Evolutionary conservation across 2,888 invertebrate species (phyloP).

Genomic region (Archaeoteleia sp.): DNA sequence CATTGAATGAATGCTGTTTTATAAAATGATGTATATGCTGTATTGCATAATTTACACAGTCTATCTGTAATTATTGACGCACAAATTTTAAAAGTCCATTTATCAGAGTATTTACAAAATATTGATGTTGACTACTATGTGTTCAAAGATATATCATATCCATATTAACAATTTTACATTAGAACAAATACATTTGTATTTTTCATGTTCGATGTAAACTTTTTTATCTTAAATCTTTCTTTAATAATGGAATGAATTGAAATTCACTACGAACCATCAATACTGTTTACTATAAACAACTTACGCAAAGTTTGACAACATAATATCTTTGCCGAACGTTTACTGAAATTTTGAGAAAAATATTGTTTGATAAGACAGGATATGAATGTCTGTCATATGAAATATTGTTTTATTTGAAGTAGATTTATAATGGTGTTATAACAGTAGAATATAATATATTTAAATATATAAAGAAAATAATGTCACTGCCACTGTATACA

Average conservation of each 20-base stretch:
- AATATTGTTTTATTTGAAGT: constrained; percentile 51
- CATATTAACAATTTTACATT: neutral
- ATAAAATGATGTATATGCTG: no score
- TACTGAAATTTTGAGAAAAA: constrained; percentile 40
- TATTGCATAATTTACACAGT: no score
- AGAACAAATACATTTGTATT: neutral
- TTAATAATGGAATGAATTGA: no score
- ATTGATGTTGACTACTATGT: constrained; percentile 19
- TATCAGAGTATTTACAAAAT: neutral
- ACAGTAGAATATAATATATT: constrained; percentile 60
- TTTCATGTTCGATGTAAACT: neutral
- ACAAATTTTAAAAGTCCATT: no score
- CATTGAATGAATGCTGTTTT: no score
- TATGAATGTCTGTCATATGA: constrained; percentile 40
- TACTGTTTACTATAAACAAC: no score
- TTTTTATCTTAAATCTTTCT: no score
- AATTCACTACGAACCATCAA: no score
- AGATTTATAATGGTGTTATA: constrained; percentile 53
- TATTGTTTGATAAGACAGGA: constrained; percentile 39
- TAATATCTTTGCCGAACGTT: neutral
- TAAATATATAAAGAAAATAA: constrained; percentile 62
- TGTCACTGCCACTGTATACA: constrained; percentile 74
- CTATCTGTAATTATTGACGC: no score
- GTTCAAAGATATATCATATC: constrained; percentile 29
- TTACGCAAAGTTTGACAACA: no score